A percentile compares a stretch with the other conserved stretches of the same genome.
Conservation (phyloP, 2,888 invertebrate genomes). For the Chymomyza fuscimana region DNA sequence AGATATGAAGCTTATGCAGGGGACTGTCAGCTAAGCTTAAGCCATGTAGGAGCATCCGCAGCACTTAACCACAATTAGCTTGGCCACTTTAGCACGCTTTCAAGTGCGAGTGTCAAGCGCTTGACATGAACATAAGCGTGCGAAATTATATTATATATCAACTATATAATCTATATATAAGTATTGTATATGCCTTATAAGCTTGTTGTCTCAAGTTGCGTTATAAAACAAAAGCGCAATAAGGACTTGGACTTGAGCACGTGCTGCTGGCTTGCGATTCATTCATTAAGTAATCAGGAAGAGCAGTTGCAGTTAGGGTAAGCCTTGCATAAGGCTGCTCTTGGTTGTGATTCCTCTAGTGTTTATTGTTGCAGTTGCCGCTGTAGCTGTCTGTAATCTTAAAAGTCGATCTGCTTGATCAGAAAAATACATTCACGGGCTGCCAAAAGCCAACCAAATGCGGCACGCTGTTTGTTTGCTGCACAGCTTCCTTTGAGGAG, state of each 20-base stretch:
- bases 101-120: conserved; percentile 33
- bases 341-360: background rate
- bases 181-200: no score
- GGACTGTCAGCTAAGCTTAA: background rate
- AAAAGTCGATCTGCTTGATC: conserved; percentile 7
- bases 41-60: no score
- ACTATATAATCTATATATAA: background rate
- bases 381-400: conserved; percentile 9
- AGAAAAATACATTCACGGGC: conserved; percentile 9
- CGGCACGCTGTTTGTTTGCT: background rate
- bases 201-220: background rate
- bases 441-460: conserved; percentile 10
- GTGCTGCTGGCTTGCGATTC: conserved; percentile 54
- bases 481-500: background rate
- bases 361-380: background rate
- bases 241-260: conserved; percentile 70
- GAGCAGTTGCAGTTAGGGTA: conserved; percentile 5
- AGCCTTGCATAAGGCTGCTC: background rate
- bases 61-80: conserved; percentile 46
- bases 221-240: conserved; percentile 36
- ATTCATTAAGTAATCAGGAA: conserved; percentile 69
- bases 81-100: conserved; percentile 52
- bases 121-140: conserved; percentile 33
- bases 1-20: background rate
- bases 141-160: background rate